These are phyloP conservation scores for Ashinkailepas kermadecensis DNA, from an alignment of 2,888 invertebrate species.

Conservation along the genomic window DNA sequence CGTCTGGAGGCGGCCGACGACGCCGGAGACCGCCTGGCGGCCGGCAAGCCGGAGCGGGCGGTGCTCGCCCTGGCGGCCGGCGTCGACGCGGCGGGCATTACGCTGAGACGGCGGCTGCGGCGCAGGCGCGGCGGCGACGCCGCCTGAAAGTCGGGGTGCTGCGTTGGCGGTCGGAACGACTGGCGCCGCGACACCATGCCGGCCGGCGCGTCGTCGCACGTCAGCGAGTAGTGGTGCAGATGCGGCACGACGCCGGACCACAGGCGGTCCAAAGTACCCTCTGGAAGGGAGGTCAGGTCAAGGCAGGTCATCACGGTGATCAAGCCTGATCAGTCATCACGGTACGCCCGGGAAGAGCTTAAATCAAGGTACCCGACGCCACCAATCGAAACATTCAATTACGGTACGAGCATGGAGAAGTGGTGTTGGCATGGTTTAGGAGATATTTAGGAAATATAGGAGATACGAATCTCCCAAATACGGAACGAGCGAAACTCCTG, in stretches of 20 bases:
- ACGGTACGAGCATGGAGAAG: too few species aligned
- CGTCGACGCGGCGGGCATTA: neutral
- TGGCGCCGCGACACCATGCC: neutral
- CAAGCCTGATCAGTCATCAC: too few species aligned
- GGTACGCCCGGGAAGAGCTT: too few species aligned
- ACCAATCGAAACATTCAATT: too few species aligned
- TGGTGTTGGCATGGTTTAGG: too few species aligned
- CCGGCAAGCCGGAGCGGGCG: neutral
- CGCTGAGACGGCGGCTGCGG: constrained; percentile 8
- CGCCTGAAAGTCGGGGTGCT: neutral
- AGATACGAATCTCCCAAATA: too few species aligned
- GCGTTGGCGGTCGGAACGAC: neutral
- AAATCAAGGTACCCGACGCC: too few species aligned
- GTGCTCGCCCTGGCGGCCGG: too few species aligned
- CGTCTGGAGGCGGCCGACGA: neutral
- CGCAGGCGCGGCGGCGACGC: neutral
- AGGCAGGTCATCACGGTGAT: too few species aligned
- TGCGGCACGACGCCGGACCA: neutral
- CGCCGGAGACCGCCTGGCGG: neutral
- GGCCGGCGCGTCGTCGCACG: neutral
- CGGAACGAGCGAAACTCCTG: too few species aligned
- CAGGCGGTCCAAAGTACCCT: neutral
- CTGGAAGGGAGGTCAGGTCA: neutral
- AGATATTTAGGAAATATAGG: too few species aligned
- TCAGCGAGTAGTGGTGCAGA: neutral